These are phyloP conservation scores for Timandra comae DNA, from an alignment of 2,888 invertebrate species.

Conservation along the genomic window DNA sequence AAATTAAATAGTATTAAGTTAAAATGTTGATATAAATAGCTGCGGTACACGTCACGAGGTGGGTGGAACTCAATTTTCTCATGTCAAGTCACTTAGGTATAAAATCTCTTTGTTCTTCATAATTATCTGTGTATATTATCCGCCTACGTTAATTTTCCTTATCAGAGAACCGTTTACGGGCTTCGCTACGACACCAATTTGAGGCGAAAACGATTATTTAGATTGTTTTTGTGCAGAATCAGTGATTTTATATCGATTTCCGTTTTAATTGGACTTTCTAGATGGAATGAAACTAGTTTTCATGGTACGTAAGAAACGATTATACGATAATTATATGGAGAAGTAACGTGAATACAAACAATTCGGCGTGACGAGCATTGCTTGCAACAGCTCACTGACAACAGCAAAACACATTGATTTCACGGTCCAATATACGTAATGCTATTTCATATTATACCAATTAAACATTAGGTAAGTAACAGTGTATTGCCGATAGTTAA, in stretches of 20 bases:
- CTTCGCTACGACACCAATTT: constrained; percentile 8
- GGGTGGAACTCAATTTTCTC: constrained; percentile 13
- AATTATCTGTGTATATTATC: constrained; percentile 14
- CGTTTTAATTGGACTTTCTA: too few species aligned
- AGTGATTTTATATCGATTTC: constrained; percentile 2
- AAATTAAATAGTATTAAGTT: too few species aligned
- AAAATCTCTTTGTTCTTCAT: constrained; percentile 17
- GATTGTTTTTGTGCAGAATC: constrained; percentile 3
- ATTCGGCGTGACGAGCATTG: not conserved
- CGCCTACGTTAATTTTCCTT: constrained; percentile 20
- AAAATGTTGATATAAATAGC: too few species aligned
- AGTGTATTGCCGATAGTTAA: not conserved
- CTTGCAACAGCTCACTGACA: constrained; percentile 3
- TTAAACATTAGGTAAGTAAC: constrained; percentile 9
- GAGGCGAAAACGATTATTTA: constrained; percentile 4
- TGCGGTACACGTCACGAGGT: constrained; percentile 5
- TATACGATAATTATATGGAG: not conserved
- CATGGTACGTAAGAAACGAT: constrained; percentile 1
- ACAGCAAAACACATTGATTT: constrained; percentile 18
- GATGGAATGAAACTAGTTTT: too few species aligned
- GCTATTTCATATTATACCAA: constrained; percentile 14
- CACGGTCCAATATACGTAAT: constrained; percentile 17
- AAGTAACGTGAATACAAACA: constrained; percentile 3
- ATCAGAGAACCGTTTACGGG: constrained; percentile 17
- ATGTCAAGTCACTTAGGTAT: constrained; percentile 9